phyloP scores from a whole-genome alignment of 2,888 invertebrate genomes.

The Agonopterix alstromeriana region DNA sequence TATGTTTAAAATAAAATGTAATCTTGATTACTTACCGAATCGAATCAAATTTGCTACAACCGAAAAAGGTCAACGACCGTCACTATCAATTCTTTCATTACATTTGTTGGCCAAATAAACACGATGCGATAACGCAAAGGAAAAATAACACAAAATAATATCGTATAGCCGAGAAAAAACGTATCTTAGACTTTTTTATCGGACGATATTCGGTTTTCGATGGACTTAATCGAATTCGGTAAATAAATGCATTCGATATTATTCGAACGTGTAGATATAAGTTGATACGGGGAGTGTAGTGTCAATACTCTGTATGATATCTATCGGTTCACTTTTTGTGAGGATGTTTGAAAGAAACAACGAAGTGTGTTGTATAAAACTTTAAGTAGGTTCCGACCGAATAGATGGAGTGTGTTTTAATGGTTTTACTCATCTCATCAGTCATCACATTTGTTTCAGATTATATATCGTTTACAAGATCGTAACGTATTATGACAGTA shows the following conservation, averaged over 20 bases:
- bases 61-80: conserved; percentile 34
- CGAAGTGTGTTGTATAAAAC: too few species aligned
- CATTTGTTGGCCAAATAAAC: conserved; percentile 56
- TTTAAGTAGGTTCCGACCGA: too few species aligned
- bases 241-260: conserved; percentile 9
- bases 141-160: conserved; percentile 44
- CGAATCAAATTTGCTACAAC: too few species aligned
- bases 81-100: conserved; percentile 65
- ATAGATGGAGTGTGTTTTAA: too few species aligned
- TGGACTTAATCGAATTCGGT: conserved; percentile 8
- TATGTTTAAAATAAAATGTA: too few species aligned
- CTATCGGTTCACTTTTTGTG: background rate
- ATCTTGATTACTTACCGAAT: too few species aligned
- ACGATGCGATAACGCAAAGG: conserved; percentile 35
- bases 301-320: background rate
- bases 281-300: background rate
- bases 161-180: conserved; percentile 39
- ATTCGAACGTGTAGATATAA: background rate
- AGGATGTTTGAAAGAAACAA: too few species aligned
- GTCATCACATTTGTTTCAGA: too few species aligned
- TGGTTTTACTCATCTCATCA: too few species aligned
- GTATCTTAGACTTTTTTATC: conserved; percentile 10
- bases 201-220: conserved; percentile 1
- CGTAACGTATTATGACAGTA: too few species aligned
- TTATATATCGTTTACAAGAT: too few species aligned